Evolutionary conservation across 2,888 invertebrate genomes (phyloP).

Genomic region (Tenthredo scrophulariae): DNA sequence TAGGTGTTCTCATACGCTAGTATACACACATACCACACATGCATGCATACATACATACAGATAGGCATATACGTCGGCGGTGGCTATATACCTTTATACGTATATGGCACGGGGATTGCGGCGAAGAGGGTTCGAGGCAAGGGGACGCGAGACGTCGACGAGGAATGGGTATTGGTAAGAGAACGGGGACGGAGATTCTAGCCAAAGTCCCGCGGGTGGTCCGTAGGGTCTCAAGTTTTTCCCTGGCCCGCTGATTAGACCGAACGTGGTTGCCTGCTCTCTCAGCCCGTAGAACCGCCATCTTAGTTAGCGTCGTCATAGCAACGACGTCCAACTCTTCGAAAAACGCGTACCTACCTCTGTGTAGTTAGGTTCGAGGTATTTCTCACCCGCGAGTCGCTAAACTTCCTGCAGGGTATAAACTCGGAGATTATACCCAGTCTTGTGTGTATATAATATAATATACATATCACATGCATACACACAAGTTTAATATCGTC

Average conservation of each 20-base stretch:
- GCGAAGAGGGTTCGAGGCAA: neutral
- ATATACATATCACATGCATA: too few species aligned
- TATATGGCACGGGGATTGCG: neutral
- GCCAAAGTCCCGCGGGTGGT: constrained; percentile 51
- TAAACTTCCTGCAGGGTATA: neutral
- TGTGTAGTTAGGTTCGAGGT: neutral
- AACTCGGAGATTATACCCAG: too few species aligned
- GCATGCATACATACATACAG: neutral
- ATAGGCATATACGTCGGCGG: neutral
- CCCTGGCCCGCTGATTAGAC: constrained; percentile 52
- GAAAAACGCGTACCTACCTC: constrained; percentile 41
- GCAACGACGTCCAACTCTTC: constrained; percentile 46
- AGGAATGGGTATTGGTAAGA: constrained; percentile 12
- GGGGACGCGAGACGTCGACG: neutral
- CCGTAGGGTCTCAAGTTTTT: constrained; percentile 53
- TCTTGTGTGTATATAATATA: too few species aligned
- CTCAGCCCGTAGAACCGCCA: constrained; percentile 35
- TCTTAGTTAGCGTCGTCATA: constrained; percentile 52
- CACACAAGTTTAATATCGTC: too few species aligned
- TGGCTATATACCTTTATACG: neutral
- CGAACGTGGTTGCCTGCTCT: constrained; percentile 40
- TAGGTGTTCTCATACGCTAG: neutral
- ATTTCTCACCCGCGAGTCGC: neutral
- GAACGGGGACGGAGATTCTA: constrained; percentile 2
- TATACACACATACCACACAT: neutral